Percentiles rank a stretch among this genome's conserved stretches.
Evolutionary conservation across 1,140 invertebrate genomes (phyloP).

Genomic region (Aphelinus atriplicis): DNA sequence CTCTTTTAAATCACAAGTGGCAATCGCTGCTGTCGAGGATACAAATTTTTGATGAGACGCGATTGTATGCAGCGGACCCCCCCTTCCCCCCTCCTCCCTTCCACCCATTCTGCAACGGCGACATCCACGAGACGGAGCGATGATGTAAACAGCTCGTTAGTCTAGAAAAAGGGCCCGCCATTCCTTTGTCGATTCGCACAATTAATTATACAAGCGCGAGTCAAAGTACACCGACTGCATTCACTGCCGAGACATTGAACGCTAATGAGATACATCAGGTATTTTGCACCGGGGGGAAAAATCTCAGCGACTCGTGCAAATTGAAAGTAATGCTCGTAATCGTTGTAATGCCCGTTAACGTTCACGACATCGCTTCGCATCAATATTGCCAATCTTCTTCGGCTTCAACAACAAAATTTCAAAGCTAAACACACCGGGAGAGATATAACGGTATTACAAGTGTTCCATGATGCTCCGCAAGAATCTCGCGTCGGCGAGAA

Average conservation of each 20-base stretch:
- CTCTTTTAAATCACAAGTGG: constrained; percentile 15
- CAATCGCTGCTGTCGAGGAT: neutral
- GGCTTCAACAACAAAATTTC: no score
- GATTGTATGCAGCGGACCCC: neutral
- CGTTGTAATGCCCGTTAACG: no score
- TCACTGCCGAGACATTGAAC: neutral
- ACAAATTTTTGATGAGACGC: constrained; percentile 38
- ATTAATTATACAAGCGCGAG: constrained; percentile 24
- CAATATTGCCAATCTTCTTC: no score
- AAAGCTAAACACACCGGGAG: no score
- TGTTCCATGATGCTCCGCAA: no score
- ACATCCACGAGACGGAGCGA: constrained; percentile 5
- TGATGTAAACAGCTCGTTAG: constrained; percentile 35
- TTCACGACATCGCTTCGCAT: no score
- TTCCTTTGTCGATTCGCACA: constrained; percentile 26
- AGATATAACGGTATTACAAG: no score
- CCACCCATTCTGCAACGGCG: neutral
- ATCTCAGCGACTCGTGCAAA: neutral
- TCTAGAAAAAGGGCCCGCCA: constrained; percentile 8
- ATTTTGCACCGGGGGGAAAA: no score
- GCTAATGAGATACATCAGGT: constrained; percentile 23
- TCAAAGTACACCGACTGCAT: constrained; percentile 13
- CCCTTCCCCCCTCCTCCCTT: no score
- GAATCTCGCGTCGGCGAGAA: no score
- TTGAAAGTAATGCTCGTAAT: no score